Evolutionary conservation across 64 coral and sea anemone genomes (phyloP), one percentile per base, ranked within the genome.

Genomic region (Pocillopora verrucosa): DNA sequence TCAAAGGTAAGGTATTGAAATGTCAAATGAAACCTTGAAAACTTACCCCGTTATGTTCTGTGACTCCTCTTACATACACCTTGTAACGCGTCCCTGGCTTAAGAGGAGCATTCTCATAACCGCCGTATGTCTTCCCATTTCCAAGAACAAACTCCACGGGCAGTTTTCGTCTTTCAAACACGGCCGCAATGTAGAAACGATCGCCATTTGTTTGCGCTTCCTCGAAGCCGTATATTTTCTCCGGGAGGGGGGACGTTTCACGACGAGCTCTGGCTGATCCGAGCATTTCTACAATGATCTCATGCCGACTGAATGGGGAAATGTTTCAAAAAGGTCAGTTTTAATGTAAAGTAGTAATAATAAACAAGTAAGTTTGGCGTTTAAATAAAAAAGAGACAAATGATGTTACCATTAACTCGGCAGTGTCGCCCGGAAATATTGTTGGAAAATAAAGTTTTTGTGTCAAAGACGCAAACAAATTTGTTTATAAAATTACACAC

Each of bases 41-140:
- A 17, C 86, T 86, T 67, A 95, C 94, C 86, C 94, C 94, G 59
- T 76, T 20, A 34, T 11, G 68, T 17, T 78, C 79, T 4, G 94
- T 95, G 14, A 79, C 94, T 19, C 60, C 90, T 80, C 90, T 77
- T n/a, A 87, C 22, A 22, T 87, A 87, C 13, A 78, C 83, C 22
- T 77, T 87, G 76, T 92, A 92, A 9, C 30, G 20, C 4, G 90
- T 87, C 15, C 24, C 38, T 26, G 90, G 90, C 67, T 92, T 64
- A 37, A 92, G 69, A 13, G 83, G 90, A 1, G 83, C 90, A 64
- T 92, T 92, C 59, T 77, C 19, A 57, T 87, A 92, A 20, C 0
- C 84, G 0, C 38, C 41, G 35, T 92, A 92, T 14, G 16, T 68
- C 60, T 92, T 77, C 20, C 84, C 83, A 87, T 92, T 76, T 10